These are phyloP conservation scores for Lampropteryx suffumata DNA, from an alignment of 2,888 invertebrate genomes.

Conservation along the genomic window DNA sequence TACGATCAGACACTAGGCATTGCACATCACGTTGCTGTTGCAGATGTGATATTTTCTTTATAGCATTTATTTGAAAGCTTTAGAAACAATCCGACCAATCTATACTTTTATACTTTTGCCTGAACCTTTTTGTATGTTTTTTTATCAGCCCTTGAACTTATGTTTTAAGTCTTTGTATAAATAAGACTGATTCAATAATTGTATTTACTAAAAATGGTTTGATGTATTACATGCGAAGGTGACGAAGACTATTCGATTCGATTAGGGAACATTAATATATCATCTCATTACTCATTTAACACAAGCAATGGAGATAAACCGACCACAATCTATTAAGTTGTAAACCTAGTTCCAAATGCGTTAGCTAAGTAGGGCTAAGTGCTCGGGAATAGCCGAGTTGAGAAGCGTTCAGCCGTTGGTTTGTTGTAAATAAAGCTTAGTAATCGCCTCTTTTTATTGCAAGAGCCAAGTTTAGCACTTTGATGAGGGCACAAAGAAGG, in stretches of 20 bases:
- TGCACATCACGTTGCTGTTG: conserved; percentile 7
- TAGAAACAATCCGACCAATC: background rate
- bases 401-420: conserved; percentile 8
- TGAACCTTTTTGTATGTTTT: too few species aligned
- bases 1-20: conserved; percentile 1
- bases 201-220: too few species aligned
- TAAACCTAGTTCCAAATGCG: conserved; percentile 10
- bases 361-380: conserved; percentile 12
- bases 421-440: conserved; percentile 12
- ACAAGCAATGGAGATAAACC: conserved; percentile 6
- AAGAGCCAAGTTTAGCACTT: conserved; percentile 4
- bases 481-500: conserved; percentile 5
- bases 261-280: background rate
- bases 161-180: too few species aligned
- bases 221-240: too few species aligned
- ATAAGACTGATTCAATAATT: too few species aligned
- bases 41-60: conserved; percentile 14
- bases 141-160: too few species aligned
- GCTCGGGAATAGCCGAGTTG: conserved; percentile 11
- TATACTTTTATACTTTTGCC: too few species aligned
- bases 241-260: too few species aligned
- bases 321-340: background rate
- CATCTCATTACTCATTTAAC: conserved; percentile 2
- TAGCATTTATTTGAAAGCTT: background rate
- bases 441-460: conserved; percentile 13